Evolutionary conservation across 2,113 vertebrate genomes (phyloP).

Genomic region (Anolis sagrei): DNA sequence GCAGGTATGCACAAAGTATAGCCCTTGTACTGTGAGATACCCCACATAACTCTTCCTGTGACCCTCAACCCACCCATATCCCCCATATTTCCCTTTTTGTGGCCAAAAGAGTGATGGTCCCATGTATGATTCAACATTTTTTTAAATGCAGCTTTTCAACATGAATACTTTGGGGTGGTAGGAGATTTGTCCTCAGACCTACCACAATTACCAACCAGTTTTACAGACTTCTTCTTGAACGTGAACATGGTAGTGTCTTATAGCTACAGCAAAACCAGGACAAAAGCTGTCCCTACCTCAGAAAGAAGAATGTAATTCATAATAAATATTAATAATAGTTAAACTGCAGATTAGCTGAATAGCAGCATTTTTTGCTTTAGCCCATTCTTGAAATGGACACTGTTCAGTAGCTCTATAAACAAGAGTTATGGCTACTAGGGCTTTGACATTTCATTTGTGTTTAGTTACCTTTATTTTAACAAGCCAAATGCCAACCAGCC

Average conservation of each 20-base stretch:
- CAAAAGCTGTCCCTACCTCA: not conserved
- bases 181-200: no score
- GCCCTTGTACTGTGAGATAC: no score
- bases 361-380: no score
- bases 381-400: not conserved
- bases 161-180: no score
- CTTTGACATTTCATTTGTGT: slow-evolving; percentile 33
- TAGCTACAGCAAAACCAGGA: not conserved
- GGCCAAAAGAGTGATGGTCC: no score
- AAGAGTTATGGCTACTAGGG: not conserved
- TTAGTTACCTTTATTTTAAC: slow-evolving; percentile 39
- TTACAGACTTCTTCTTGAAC: not conserved
- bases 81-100: no score
- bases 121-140: no score
- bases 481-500: slow-evolving; percentile 29
- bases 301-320: not conserved
- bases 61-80: no score
- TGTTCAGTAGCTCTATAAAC: not conserved
- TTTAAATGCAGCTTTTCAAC: no score
- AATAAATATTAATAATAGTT: not conserved
- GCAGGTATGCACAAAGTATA: no score
- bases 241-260: not conserved
- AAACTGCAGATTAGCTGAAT: not conserved
- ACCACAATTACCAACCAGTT: not conserved
- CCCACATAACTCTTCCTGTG: no score